Base-by-base conservation (phyloP, 2,888 invertebrate genomes). In the Caenorhabditis plicata region DNA sequence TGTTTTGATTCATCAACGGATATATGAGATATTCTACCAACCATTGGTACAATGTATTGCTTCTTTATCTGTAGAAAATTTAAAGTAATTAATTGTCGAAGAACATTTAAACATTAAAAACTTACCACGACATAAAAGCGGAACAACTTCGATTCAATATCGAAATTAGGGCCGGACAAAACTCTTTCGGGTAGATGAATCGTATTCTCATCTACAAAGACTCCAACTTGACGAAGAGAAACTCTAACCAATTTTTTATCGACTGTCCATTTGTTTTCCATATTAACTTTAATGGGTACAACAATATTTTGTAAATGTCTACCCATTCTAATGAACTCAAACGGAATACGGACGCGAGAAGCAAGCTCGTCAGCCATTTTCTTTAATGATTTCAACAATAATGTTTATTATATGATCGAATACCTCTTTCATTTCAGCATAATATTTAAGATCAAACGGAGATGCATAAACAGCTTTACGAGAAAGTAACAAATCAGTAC, bases 131-230 rank as follows among this genome's bases (percentile, higher is more conserved):
- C 33, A 41, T 77, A 77, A 44, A 77, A 78, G 42, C 78, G 64
- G 53, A 77, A 38, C 3, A 78, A 41, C 81, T 90, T 91, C 15
- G 87, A 86, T 81, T 93, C 88, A 42, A 89, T 84, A 35, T 86
- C 85, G 66, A 90, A 82, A 83, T 93, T 88, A 0, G 93, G 93
- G 0, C 93, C 93, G 50, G 84, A 85, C 61, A 93, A 91, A 45
- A 86, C 82, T 46, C 86, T 52, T 17, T 86, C 84, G 0, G 92
- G 91, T 2, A 93, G 82, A 53, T 86, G 86, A 58, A 93, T 90
- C 2, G 88, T 86, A 66, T 88, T 83, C 64, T 90, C 89, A 0
- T 88, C 87, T 5, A 89, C 88, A 52, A 74, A 68, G 20, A 83
- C 78, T 15, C 79, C 80, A 54, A 63, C 57, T 54, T 75, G 68